phyloP scores from a whole-genome alignment of 2,113 vertebrate species.

The Fregetta grallaria region DNA sequence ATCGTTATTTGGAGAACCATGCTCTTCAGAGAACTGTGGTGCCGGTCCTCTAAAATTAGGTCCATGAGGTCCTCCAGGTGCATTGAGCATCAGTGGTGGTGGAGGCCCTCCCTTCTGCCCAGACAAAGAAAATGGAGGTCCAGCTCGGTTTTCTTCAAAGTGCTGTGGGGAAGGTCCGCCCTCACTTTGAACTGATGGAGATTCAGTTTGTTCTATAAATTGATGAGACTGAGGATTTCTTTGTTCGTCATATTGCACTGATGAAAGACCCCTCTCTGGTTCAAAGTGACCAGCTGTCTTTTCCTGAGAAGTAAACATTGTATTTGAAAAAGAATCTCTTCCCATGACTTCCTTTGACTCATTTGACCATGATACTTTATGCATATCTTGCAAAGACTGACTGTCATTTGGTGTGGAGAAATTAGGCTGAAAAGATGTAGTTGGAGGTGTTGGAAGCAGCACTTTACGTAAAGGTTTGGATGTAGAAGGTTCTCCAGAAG shows the following conservation, averaged over 20 bases:
- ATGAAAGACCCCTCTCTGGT: constrained; percentile 36
- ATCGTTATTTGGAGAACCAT: constrained; percentile 68
- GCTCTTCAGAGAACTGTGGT: constrained; percentile 74
- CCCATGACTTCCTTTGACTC: constrained; percentile 48
- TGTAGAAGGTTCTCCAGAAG: constrained; percentile 50
- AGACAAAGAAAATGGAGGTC: background rate
- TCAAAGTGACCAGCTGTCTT: constrained; percentile 43
- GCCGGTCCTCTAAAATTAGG: constrained; percentile 80
- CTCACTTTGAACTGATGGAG: constrained; percentile 3
- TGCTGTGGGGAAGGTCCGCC: constrained; percentile 61
- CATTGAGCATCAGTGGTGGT: constrained; percentile 77
- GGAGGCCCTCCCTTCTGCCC: constrained; percentile 71
- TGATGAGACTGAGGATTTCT: constrained; percentile 48
- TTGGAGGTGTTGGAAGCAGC: constrained; percentile 76
- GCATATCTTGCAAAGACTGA: constrained; percentile 56
- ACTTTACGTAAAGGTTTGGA: constrained; percentile 76
- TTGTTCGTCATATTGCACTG: constrained; percentile 57
- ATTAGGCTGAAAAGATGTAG: constrained; percentile 71
- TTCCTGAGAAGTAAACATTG: constrained; percentile 64
- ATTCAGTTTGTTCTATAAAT: constrained; percentile 55
- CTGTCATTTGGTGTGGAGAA: constrained; percentile 59
- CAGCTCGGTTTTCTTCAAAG: constrained; percentile 55
- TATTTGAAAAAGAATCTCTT: constrained; percentile 52
- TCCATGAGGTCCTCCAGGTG: constrained; percentile 69
- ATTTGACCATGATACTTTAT: constrained; percentile 40